These are phyloP conservation scores for Lepidotrigona ventralis DNA, from an alignment of 1,140 invertebrate genomes.

Conservation along the genomic window DNA sequence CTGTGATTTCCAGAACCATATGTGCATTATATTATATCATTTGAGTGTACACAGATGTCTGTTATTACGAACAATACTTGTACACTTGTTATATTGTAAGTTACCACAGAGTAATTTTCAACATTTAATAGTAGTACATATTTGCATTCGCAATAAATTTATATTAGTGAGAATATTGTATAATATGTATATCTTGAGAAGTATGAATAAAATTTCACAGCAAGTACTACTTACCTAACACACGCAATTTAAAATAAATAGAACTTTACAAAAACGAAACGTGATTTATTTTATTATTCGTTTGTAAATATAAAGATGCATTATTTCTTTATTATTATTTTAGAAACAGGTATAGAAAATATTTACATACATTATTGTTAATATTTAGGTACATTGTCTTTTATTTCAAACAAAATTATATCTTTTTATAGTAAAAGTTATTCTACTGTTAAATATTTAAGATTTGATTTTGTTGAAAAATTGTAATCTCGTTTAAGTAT, in stretches of 20 bases:
- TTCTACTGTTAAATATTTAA: not conserved
- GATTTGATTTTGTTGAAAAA: constrained; percentile 19
- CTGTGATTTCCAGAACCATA: constrained; percentile 30
- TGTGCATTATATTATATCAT: constrained; percentile 39
- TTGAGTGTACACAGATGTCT: constrained; percentile 42
- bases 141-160: constrained; percentile 44
- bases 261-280: constrained; percentile 43
- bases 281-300: constrained; percentile 54
- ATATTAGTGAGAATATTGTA: constrained; percentile 49
- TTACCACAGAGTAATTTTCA: constrained; percentile 26
- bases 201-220: constrained; percentile 56
- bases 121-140: constrained; percentile 14
- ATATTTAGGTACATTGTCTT: not conserved
- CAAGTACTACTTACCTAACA: constrained; percentile 50
- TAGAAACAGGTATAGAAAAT: not conserved
- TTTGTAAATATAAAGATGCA: constrained; percentile 7
- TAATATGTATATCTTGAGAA: constrained; percentile 40
- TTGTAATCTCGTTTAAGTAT: constrained; percentile 8
- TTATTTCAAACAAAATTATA: not conserved
- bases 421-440: not conserved
- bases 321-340: not conserved
- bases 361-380: too few species aligned
- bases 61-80: constrained; percentile 44
- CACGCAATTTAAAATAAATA: constrained; percentile 48
- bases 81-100: constrained; percentile 40